Conservation (phyloP, 1,140 invertebrate genomes). For the Megalonaias nervosa region DNA sequence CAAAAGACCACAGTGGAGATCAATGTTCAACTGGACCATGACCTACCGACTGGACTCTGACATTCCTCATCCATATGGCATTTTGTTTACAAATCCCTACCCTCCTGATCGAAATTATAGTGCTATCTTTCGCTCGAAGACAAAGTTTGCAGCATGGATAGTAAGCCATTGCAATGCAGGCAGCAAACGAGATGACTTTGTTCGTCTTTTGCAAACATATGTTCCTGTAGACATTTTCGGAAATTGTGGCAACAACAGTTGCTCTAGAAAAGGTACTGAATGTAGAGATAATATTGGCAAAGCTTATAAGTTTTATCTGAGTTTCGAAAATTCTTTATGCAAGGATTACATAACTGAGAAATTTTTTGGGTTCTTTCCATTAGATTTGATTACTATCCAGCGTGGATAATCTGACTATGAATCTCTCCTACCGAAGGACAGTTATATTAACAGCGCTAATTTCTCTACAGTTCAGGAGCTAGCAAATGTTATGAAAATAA, state of each 20-base stretch:
- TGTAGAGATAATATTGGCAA: conserved; percentile 35
- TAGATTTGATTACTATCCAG: conserved; percentile 79
- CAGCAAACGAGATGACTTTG: conserved; percentile 75
- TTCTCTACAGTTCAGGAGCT: conserved; percentile 73
- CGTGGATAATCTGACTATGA: conserved; percentile 77
- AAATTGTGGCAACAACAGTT: conserved; percentile 69
- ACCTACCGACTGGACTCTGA: conserved; percentile 25
- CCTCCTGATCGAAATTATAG: conserved; percentile 15
- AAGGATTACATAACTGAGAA: conserved; percentile 98
- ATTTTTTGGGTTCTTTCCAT: conserved; percentile 73
- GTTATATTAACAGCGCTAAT: conserved; percentile 78
- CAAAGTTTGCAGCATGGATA: conserved; percentile 75
- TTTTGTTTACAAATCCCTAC: neutral
- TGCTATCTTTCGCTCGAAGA: conserved; percentile 35
- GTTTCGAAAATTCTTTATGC: conserved; percentile 91
- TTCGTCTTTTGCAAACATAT: conserved; percentile 73
- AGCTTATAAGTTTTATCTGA: conserved; percentile 69
- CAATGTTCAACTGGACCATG: conserved; percentile 33
- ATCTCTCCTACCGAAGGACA: conserved; percentile 76
- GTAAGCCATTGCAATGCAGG: conserved; percentile 77
- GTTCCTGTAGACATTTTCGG: conserved; percentile 79
- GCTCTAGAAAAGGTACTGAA: conserved; percentile 15
- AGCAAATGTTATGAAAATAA: conserved; percentile 72
- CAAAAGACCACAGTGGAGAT: conserved; percentile 10
- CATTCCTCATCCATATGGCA: conserved; percentile 30